phyloP scores from a whole-genome alignment of 2,888 invertebrate species.

The Lasioglossum lativentre region DNA sequence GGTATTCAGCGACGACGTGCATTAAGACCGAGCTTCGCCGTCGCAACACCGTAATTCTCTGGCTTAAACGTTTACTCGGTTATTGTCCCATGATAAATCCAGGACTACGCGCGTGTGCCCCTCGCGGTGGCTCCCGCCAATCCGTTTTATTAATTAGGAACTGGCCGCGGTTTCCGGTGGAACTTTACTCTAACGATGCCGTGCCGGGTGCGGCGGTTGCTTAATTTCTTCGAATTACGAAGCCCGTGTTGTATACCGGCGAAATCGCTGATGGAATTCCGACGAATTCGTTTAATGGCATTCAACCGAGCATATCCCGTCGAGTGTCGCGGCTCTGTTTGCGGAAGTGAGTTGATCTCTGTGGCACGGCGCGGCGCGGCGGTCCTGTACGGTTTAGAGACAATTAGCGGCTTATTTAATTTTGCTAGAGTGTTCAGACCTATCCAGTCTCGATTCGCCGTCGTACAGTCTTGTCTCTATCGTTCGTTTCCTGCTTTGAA shows the following conservation, averaged over 20 bases:
- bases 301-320: neutral
- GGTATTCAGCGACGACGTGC: constrained; percentile 48
- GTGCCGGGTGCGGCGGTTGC: neutral
- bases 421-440: neutral
- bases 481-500: neutral
- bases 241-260: neutral
- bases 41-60: constrained; percentile 53
- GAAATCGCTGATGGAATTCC: neutral
- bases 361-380: neutral
- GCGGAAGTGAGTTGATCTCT: neutral
- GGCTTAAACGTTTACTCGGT: constrained; percentile 62
- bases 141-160: constrained; percentile 61
- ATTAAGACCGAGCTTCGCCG: constrained; percentile 47
- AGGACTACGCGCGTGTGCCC: constrained; percentile 21
- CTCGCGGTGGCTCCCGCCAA: constrained; percentile 17
- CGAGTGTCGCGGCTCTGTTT: neutral
- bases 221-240: neutral
- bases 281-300: neutral
- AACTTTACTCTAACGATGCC: neutral
- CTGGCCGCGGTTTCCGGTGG: neutral
- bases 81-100: constrained; percentile 64
- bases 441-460: neutral
- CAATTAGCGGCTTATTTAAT: constrained; percentile 8
- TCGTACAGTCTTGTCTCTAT: neutral
- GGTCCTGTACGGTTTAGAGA: neutral